Conservation (phyloP, 37 sponge, comb jelly and placozoan genomes). For the Spongilla lacustris region DNA sequence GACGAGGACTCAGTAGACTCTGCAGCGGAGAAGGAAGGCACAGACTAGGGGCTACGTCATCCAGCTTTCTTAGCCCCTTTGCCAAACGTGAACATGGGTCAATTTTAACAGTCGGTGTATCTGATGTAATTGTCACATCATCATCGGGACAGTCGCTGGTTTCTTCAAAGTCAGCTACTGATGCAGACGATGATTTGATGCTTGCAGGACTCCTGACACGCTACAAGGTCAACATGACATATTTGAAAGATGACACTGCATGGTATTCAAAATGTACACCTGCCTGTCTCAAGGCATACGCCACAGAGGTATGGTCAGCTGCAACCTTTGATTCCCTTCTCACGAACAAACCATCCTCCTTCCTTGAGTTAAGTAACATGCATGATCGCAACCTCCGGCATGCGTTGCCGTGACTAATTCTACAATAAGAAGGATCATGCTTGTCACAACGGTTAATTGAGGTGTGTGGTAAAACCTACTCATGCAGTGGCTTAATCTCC, state of each 20-base stretch:
- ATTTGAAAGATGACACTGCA: too few relatives aligned
- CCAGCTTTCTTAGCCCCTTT: neutral
- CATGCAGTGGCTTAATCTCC: neutral
- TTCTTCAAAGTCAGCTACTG: neutral
- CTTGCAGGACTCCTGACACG: neutral
- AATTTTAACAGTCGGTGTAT: neutral
- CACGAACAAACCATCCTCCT: constrained; percentile 1
- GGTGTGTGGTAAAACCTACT: neutral
- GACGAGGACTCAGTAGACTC: neutral
- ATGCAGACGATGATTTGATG: neutral
- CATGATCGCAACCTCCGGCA: neutral
- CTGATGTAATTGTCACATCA: neutral
- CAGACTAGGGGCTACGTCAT: neutral
- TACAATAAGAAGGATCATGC: neutral
- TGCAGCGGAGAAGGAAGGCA: neutral
- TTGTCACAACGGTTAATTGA: neutral
- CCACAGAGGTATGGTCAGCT: neutral
- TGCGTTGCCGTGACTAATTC: neutral
- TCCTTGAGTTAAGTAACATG: neutral
- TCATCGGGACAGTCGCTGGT: neutral
- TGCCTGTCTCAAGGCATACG: neutral
- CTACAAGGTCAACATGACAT: neutral
- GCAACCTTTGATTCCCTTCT: neutral
- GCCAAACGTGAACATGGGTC: neutral
- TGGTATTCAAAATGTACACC: neutral